phyloP scores from a whole-genome alignment of 2,113 vertebrate genomes.

The Zosterops borbonicus region DNA sequence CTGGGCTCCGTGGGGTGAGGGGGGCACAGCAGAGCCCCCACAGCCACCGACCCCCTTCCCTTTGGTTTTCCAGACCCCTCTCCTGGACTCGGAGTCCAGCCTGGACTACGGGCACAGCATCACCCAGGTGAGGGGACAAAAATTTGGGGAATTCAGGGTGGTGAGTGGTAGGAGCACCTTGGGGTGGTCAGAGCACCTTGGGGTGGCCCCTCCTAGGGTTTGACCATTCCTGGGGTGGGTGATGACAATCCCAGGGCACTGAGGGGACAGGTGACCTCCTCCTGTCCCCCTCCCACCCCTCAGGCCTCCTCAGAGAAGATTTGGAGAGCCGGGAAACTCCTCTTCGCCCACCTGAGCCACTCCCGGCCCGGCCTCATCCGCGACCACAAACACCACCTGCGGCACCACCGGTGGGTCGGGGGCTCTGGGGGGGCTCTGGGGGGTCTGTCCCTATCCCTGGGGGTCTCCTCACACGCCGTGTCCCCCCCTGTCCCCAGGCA shows the following conservation, averaged over 20 bases:
- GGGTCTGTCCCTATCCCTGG: too few species aligned
- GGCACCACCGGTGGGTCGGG: slow-evolving; percentile 81
- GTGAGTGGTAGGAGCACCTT: rapidly evolving
- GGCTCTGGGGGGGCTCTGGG: background rate
- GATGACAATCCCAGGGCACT: rapidly evolving
- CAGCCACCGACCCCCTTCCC: background rate
- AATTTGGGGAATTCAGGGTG: background rate
- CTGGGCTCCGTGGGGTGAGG: background rate
- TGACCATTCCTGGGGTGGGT: rapidly evolving
- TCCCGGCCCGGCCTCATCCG: slow-evolving; percentile 82
- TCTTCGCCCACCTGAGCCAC: slow-evolving; percentile 77
- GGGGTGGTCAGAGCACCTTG: too few species aligned
- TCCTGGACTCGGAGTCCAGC: slow-evolving; percentile 65
- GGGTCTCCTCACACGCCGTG: rapidly evolving
- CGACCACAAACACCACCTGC: slow-evolving; percentile 89
- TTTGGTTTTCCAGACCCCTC: slow-evolving; percentile 65
- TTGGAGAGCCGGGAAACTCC: slow-evolving; percentile 82
- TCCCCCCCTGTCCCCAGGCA: slow-evolving; percentile 69
- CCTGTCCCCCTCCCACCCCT: background rate
- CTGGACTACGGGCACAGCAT: slow-evolving; percentile 73
- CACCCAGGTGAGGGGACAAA: slow-evolving; percentile 64
- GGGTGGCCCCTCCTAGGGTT: background rate
- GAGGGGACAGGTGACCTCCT: background rate
- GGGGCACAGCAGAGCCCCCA: background rate
- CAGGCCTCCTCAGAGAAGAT: slow-evolving; percentile 88